Percentiles rank a stretch among this genome's conserved stretches.
These are phyloP conservation scores for Carettochelys insculpta DNA, from an alignment of 2,113 vertebrate species.

Conservation along the genomic window DNA sequence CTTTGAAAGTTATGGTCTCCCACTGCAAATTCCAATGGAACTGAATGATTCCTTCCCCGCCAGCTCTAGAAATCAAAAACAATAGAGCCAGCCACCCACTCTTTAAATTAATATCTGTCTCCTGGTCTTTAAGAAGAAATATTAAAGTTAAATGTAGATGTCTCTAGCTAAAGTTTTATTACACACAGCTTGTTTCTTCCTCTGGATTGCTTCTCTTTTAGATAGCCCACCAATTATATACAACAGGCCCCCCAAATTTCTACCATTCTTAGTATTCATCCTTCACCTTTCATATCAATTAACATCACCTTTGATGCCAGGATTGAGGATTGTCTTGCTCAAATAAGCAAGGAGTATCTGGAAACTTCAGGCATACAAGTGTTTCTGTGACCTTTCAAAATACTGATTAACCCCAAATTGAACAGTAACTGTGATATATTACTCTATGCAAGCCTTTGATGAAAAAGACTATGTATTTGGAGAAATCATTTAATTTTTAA, in stretches of 20 bases:
- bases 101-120: neutral
- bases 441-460: neutral
- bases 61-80: neutral
- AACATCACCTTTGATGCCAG: neutral
- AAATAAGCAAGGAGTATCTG: neutral
- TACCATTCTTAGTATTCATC: neutral
- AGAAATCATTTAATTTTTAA: neutral
- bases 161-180: neutral
- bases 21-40: neutral
- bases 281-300: neutral
- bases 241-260: neutral
- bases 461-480: neutral
- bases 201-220: neutral
- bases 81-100: neutral
- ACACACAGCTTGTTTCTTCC: neutral
- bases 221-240: neutral
- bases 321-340: neutral
- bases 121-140: neutral
- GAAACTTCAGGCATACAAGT: neutral
- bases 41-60: neutral
- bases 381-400: neutral
- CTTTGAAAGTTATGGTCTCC: neutral
- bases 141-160: neutral
- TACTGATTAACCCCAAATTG: neutral
- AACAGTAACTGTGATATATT: neutral